These are phyloP conservation scores for Nowickia ferox DNA, from an alignment of 2,888 invertebrate genomes.

Conservation along the genomic window DNA sequence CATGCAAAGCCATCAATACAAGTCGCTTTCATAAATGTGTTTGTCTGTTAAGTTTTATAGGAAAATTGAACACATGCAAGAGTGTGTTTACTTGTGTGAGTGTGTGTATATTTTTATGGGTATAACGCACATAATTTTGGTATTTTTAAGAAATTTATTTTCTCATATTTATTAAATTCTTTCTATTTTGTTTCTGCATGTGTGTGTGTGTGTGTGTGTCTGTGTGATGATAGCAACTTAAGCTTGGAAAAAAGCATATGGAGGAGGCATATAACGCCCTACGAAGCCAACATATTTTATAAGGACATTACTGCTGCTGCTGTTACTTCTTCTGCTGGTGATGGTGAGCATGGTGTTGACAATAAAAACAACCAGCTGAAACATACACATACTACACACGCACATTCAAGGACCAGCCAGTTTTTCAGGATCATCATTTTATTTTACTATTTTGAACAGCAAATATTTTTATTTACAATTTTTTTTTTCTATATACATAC, in stretches of 20 bases:
- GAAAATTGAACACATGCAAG: neutral
- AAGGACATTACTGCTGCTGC: neutral
- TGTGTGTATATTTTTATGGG: conserved; percentile 15
- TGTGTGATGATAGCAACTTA: conserved; percentile 12
- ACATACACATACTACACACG: neutral
- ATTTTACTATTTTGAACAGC: conserved; percentile 48
- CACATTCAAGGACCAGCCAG: conserved; percentile 1
- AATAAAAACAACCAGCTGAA: conserved; percentile 32
- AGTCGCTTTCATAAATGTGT: conserved; percentile 37
- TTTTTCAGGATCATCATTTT: conserved; percentile 12
- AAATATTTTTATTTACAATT: conserved; percentile 53
- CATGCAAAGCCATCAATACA: conserved; percentile 61
- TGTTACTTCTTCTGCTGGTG: conserved; percentile 8
- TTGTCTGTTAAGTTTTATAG: conserved; percentile 10
- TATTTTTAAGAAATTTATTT: conserved; percentile 69
- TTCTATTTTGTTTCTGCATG: conserved; percentile 29
- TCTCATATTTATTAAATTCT: conserved; percentile 71
- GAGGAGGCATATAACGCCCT: conserved; percentile 44
- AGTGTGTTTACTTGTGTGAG: neutral
- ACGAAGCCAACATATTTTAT: conserved; percentile 56
- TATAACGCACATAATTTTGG: conserved; percentile 68
- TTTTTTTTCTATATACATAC: neutral
- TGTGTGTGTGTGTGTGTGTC: neutral
- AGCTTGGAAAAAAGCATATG: conserved; percentile 43
- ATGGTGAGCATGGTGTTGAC: conserved; percentile 41